Conservation (phyloP, 2,113 vertebrate species). For the Erinaceus europaeus region DNA sequence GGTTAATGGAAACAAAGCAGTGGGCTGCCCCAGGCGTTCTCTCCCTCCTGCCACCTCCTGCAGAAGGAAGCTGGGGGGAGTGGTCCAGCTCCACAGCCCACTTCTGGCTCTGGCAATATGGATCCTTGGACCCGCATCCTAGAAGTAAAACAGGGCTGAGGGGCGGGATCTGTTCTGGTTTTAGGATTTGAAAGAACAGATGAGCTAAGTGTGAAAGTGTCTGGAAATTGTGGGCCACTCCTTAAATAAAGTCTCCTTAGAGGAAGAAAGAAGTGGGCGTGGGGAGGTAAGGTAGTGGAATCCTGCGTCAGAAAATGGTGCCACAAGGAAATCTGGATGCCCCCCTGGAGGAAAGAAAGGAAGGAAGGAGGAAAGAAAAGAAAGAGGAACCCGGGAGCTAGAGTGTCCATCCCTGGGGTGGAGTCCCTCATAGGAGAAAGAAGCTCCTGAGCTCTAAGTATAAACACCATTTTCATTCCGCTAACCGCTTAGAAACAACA, state of each 20-base stretch:
- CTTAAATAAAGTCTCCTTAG: neutral
- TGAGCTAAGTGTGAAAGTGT: neutral
- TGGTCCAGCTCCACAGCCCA: neutral
- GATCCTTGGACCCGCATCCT: neutral
- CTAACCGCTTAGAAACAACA: neutral
- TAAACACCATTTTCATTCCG: neutral
- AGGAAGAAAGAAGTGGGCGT: neutral
- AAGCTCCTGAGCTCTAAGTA: neutral
- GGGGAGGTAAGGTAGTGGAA: neutral
- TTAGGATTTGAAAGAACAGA: neutral
- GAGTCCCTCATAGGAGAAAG: neutral
- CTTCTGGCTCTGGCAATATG: neutral
- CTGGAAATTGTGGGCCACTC: neutral
- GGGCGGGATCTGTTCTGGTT: neutral
- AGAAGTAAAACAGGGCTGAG: neutral
- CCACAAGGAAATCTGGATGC: neutral
- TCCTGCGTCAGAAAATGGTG: neutral
- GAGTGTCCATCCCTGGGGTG: neutral
- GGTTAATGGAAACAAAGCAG: constrained; percentile 49
- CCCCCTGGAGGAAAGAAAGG: neutral
- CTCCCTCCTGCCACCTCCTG: neutral
- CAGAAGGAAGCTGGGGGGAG: neutral
- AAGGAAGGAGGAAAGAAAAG: neutral
- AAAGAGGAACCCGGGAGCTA: neutral
- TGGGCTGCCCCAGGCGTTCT: neutral